Percentiles rank a stretch among this genome's conserved stretches.
These are phyloP conservation scores for Nezara viridula DNA, from an alignment of 2,888 invertebrate species.

Conservation along the genomic window DNA sequence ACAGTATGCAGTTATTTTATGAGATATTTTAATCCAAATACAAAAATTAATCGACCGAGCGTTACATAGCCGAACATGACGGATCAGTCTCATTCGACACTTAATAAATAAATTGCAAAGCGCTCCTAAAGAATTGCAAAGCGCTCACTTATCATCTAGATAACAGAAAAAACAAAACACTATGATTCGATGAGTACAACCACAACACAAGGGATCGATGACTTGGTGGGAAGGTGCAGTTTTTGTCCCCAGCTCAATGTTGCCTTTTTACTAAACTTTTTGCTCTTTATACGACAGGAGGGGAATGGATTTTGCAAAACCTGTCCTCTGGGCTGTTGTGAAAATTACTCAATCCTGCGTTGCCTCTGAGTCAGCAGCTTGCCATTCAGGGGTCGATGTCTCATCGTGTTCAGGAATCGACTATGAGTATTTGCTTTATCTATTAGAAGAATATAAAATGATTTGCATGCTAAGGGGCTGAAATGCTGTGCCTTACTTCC, in stretches of 20 bases:
- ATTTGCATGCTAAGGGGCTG: not conserved
- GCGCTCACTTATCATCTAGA: no score
- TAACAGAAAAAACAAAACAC: no score
- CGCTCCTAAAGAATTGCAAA: no score
- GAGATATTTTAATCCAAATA: no score
- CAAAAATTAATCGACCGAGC: no score
- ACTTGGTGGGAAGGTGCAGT: not conserved
- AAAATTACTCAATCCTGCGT: slow-evolving; percentile 45
- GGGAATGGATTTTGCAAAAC: not conserved
- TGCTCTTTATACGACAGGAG: not conserved
- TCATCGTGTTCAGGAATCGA: not conserved
- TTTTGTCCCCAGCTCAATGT: not conserved
- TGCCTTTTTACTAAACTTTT: not conserved
- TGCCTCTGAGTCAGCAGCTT: not conserved
- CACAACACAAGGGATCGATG: not conserved
- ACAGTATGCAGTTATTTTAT: no score
- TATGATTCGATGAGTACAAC: no score
- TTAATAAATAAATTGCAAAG: no score
- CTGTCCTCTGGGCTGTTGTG: not conserved
- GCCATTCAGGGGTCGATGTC: not conserved
- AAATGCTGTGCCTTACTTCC: not conserved
- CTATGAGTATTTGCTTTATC: not conserved
- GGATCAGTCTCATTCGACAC: no score
- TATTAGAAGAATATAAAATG: not conserved
- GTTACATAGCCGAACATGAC: no score